A percentile compares a stretch with the other conserved stretches of the same genome.
phyloP scores from a whole-genome alignment of 2,888 invertebrate species.

The Eupithecia dodoneata region DNA sequence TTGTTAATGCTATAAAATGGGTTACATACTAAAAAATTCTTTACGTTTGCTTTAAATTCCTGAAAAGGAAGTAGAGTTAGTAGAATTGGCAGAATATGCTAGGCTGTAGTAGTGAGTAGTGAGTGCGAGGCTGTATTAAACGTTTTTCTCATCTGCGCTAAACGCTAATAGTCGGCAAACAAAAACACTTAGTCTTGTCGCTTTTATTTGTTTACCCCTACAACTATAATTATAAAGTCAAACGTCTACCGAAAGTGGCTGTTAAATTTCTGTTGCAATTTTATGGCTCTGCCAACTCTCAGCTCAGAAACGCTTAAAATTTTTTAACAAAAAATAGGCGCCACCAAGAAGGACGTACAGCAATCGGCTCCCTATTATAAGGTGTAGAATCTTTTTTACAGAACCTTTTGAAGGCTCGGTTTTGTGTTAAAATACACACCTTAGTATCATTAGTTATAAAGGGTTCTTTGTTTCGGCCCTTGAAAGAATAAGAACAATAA shows the following conservation, averaged over 20 bases:
- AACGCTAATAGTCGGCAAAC: constrained; percentile 5
- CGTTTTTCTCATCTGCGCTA: background rate
- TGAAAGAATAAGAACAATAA: constrained; percentile 79
- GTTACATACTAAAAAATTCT: too few species aligned
- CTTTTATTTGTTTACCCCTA: constrained; percentile 30
- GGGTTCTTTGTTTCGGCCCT: constrained; percentile 80
- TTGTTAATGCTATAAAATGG: too few species aligned
- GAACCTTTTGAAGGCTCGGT: constrained; percentile 70
- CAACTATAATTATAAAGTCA: constrained; percentile 60
- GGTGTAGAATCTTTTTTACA: constrained; percentile 77
- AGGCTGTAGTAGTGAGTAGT: background rate
- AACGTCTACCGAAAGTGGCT: constrained; percentile 70
- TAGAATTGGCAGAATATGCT: background rate
- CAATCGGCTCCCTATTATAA: constrained; percentile 73
- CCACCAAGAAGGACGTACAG: constrained; percentile 69
- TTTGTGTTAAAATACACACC: constrained; percentile 84
- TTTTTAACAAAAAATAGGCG: constrained; percentile 81
- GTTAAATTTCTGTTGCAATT: constrained; percentile 79
- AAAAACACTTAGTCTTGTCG: background rate
- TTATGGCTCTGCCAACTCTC: constrained; percentile 76
- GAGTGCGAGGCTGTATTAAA: background rate
- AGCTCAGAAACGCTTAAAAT: constrained; percentile 75
- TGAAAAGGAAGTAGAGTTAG: too few species aligned
- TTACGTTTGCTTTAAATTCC: too few species aligned
- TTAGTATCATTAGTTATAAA: constrained; percentile 83